Conservation (phyloP, 2,113 vertebrate genomes). For the Scatophagus argus region DNA sequence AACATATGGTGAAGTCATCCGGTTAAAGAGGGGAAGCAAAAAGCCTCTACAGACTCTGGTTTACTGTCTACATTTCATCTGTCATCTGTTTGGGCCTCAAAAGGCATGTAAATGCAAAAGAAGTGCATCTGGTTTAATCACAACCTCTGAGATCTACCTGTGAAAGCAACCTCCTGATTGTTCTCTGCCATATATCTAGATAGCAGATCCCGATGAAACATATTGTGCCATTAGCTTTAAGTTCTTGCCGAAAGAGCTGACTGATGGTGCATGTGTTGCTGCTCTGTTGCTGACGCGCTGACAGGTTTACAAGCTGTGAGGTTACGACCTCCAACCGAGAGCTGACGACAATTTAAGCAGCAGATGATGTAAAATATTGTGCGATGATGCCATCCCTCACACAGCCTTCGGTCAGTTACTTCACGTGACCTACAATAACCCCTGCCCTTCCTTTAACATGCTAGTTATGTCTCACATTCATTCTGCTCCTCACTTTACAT, state of each 20-base stretch:
- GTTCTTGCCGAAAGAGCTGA: background rate
- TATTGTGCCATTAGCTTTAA: background rate
- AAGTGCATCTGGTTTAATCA: background rate
- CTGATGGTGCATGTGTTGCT: background rate
- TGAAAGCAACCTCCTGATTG: background rate
- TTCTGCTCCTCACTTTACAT: constrained; percentile 14
- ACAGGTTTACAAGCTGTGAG: constrained; percentile 13
- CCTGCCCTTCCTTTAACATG: constrained; percentile 10
- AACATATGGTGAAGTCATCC: constrained; percentile 60
- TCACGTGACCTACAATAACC: constrained; percentile 60
- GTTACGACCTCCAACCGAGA: background rate
- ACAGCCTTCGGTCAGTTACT: constrained; percentile 16
- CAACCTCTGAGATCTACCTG: constrained; percentile 11
- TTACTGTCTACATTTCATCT: background rate
- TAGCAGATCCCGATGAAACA: background rate
- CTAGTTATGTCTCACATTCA: background rate
- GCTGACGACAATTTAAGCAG: background rate
- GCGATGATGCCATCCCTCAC: background rate
- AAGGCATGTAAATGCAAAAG: constrained; percentile 2
- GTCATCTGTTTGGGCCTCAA: background rate
- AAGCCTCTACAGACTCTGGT: constrained; percentile 25
- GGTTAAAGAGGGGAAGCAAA: constrained; percentile 29
- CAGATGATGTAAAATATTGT: constrained; percentile 30
- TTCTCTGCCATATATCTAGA: background rate
- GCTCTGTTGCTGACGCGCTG: background rate